Evolutionary conservation across 2,888 invertebrate species (phyloP).

Genomic region (Portevinia maculata): DNA sequence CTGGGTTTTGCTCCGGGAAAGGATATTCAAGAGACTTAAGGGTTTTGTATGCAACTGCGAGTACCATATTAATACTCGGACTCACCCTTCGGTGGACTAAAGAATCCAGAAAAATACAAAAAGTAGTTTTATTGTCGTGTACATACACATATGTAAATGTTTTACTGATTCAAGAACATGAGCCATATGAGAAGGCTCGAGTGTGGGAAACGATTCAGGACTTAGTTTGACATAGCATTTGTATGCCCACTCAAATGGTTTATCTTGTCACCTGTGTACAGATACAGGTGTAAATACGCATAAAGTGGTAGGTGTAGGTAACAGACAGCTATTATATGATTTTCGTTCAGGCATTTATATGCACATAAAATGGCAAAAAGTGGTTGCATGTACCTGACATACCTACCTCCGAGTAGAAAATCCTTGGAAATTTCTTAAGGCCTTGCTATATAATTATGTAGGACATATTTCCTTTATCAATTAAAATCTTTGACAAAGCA

Average conservation of each 20-base stretch:
- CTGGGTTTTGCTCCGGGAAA: constrained; percentile 27
- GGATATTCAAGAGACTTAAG: constrained; percentile 65
- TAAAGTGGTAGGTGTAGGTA: constrained; percentile 21
- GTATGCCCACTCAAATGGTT: constrained; percentile 2
- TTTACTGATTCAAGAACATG: constrained; percentile 23
- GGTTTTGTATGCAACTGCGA: constrained; percentile 56
- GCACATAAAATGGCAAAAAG: constrained; percentile 37
- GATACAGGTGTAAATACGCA: constrained; percentile 22
- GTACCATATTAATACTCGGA: constrained; percentile 46
- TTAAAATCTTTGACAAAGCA: too few relatives aligned
- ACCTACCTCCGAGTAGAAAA: too few relatives aligned
- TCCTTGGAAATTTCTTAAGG: too few relatives aligned
- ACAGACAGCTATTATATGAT: constrained; percentile 39
- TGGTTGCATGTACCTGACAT: not conserved
- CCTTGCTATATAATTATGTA: too few relatives aligned
- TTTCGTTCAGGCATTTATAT: constrained; percentile 38
- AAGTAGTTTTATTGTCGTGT: constrained; percentile 31
- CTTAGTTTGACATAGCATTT: not conserved
- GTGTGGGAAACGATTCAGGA: constrained; percentile 18
- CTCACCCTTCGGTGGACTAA: constrained; percentile 28
- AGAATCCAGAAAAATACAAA: constrained; percentile 48
- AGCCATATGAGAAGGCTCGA: constrained; percentile 13
- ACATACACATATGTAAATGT: constrained; percentile 4
- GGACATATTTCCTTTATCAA: too few relatives aligned
- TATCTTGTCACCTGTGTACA: not conserved